Base-by-base conservation (phyloP, 2,888 invertebrate species). In the Geotrupes spiniger region DNA sequence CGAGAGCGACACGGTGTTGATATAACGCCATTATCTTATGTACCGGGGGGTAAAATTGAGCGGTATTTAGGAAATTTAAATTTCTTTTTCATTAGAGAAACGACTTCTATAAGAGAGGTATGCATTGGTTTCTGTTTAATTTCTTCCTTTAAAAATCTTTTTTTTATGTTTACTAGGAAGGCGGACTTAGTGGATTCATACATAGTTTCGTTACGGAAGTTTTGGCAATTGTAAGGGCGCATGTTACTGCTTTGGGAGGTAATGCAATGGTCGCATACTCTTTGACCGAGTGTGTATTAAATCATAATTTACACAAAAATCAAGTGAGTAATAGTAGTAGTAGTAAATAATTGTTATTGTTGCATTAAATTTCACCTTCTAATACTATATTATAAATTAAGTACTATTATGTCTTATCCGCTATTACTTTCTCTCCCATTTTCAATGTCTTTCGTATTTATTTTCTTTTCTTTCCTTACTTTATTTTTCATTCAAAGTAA, bases 231-330 rank as follows among this genome's bases (percentile, higher is more conserved):
- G 91, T 92, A 1, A 81, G 96, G 42, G 92, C 96, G 2, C 94
- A 97, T 74, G 92, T 97, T 17, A 85, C 89, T 0, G 91, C 95
- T 1, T 74, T 97, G 25, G 95, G 96, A 16, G 97, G 97, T 2
- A 96, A 97, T 73, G 94, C 95, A 1, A 85, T 98, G 78, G 89
- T 95, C 0, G 90, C 94, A 0, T 96, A 92, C 74, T 92, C 91
- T 71, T 85, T 96, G 81, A 90, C 89, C 6, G 92, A 97, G 73
- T 87, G 93, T 59, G 86, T 93, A 65, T 76, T 98, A 29, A 84
- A 91, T 51, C 91, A 94, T 71, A 95, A 92, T 72, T 89, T 92
- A 56, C 94, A 96, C 70, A 96, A 96, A 74, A 97, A 96, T 76
- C 97, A 97, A 83, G 96, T 93, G 72, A 71, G 70, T 57, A 25